Evolutionary conservation across 2,797 vertebrate species (phyloP), one percentile per base, ranked within the genome.

Genomic region (Esox lucius): DNA sequence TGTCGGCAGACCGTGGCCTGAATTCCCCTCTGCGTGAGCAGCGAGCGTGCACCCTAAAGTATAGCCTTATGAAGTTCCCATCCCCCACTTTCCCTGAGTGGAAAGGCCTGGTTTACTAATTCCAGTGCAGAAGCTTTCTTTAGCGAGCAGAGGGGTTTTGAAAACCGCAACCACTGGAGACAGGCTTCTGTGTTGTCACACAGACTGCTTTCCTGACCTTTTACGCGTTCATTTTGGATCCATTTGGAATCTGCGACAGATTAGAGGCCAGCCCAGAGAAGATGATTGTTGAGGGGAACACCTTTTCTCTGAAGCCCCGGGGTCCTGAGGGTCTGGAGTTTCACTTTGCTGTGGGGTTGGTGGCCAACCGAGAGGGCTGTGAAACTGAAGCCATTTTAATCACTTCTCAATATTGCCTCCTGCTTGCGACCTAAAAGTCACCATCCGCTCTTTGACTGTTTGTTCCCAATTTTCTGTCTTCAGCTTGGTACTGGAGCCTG

Each of bases 101-200:
- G 70, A 71, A 61, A 72, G 49, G 62, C 48, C 24, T 53, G 28
- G n/a, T 28, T 46, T 56, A 31, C 28, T 19, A 59, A 39, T 24
- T 59, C 49, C 70, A 53, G 19, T 35, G 42, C 31, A 49, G n/a
- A 56, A 19, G 46, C 70, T 65, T 72, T 65, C 61, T 64, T 64
- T 64, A 64, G 61, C 61, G 28, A 64, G 61, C 61, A 42, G 39
- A 53, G 70, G 68, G 48, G 61, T 39, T 61, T 56, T 39, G 17
- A 51, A 70, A 73, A 65, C 39, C 19, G 39, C 64, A 71, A 28
- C 35, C n/a, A 53, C 62, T 67, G 39, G 49, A 67, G 73, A 68
- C 66, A 53, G 22, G 73, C 66, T 46, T 19, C 33, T 62, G 56
- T 72, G 68, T 72, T 72, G 33, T 46, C 64, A 62, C 33, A 42